phyloP scores from a whole-genome alignment of 2,113 vertebrate genomes.

The Mungos mungo region DNA sequence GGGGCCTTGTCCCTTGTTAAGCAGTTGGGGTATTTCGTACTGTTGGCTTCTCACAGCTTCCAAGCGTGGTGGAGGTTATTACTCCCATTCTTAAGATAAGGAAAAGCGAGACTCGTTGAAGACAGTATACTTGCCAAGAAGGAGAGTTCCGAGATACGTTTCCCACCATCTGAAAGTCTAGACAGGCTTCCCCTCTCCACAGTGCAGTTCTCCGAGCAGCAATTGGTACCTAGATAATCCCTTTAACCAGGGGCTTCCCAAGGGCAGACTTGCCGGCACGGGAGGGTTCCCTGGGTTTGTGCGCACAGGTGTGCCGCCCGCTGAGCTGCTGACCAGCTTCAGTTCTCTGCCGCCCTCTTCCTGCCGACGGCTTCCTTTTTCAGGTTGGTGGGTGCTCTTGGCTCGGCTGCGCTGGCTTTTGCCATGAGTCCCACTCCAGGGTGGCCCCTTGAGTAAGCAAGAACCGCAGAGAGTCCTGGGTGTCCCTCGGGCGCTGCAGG shows the following conservation, averaged over 20 bases:
- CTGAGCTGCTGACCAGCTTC: not conserved
- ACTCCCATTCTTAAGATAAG: not conserved
- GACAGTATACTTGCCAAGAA: not conserved
- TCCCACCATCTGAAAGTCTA: accelerated
- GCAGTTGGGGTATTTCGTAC: not conserved
- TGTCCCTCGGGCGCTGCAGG: not conserved
- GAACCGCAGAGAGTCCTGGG: accelerated
- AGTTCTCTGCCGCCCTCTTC: not conserved
- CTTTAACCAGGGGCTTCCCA: not conserved
- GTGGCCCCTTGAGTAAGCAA: not conserved
- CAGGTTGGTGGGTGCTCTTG: not conserved
- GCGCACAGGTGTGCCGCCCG: not conserved
- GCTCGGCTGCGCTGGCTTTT: not conserved
- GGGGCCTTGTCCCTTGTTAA: not conserved
- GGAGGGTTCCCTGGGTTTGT: not conserved
- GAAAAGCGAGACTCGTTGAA: not conserved
- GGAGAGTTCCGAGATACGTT: not conserved
- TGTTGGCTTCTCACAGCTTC: not conserved
- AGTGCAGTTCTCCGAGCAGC: not conserved
- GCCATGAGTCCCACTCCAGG: not conserved
- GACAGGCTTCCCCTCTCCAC: not conserved
- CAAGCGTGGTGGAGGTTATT: not conserved
- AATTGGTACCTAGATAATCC: not conserved
- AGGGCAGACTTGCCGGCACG: not conserved
- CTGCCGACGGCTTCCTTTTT: not conserved